These are phyloP conservation scores for Synergus umbraculus DNA, from an alignment of 2,888 invertebrate species.

Conservation along the genomic window DNA sequence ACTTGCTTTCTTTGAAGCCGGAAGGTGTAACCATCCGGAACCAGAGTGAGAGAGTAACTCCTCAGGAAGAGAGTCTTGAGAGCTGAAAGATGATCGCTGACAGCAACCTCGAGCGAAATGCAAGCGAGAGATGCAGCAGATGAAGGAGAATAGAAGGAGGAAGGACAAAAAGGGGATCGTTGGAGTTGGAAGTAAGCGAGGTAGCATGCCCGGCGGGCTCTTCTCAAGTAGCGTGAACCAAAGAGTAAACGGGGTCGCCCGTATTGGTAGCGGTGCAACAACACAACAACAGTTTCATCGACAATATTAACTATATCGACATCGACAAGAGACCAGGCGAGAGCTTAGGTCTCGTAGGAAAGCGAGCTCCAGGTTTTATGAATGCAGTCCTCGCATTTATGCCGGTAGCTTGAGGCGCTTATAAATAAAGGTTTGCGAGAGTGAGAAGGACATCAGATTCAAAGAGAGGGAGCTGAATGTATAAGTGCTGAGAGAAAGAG, in stretches of 20 bases:
- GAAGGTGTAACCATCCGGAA: background rate
- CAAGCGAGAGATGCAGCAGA: slow-evolving; percentile 59
- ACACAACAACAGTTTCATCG: slow-evolving; percentile 55
- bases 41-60: background rate
- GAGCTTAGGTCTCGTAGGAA: slow-evolving; percentile 55
- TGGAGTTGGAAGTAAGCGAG: slow-evolving; percentile 64
- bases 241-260: slow-evolving; percentile 66
- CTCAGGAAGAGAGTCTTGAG: background rate
- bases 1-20: background rate
- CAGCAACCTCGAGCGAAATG: slow-evolving; percentile 39
- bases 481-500: too few relatives aligned
- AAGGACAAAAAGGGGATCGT: slow-evolving; percentile 62
- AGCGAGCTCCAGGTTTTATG: slow-evolving; percentile 66
- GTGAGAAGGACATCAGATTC: slow-evolving; percentile 43
- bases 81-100: slow-evolving; percentile 40
- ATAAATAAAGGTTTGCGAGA: slow-evolving; percentile 69
- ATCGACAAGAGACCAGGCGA: slow-evolving; percentile 37
- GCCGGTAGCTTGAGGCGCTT: slow-evolving; percentile 70
- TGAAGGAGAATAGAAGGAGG: slow-evolving; percentile 64
- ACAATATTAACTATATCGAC: background rate
- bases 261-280: slow-evolving; percentile 51
- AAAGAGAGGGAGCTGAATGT: slow-evolving; percentile 35
- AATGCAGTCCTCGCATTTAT: slow-evolving; percentile 73
- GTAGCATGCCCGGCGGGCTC: slow-evolving; percentile 66
- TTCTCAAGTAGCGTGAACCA: slow-evolving; percentile 57